Conservation (phyloP, 2,797 vertebrate genomes). For the Alauda arvensis region DNA sequence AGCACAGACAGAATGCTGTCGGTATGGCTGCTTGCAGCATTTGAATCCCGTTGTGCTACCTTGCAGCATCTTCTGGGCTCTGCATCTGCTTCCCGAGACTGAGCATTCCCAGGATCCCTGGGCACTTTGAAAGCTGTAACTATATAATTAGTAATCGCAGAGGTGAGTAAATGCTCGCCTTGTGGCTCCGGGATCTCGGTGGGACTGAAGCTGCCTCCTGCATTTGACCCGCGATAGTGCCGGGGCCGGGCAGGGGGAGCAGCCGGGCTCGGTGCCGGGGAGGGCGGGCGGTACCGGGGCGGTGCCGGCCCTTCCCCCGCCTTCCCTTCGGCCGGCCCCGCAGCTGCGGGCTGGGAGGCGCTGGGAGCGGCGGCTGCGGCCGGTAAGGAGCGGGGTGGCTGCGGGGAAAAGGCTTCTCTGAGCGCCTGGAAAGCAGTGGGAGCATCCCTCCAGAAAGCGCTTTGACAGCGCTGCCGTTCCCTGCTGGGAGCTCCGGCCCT, state of each 20-base stretch:
- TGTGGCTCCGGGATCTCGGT: accelerated
- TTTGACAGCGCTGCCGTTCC: neutral
- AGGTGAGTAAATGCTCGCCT: accelerated
- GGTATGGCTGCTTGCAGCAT: accelerated
- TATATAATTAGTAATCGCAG: accelerated
- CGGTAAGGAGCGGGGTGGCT: neutral
- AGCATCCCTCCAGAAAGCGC: too few species aligned
- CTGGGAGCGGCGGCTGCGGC: neutral
- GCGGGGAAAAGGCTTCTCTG: neutral
- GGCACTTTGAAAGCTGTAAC: neutral
- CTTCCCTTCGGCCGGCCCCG: accelerated
- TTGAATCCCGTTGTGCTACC: too few species aligned
- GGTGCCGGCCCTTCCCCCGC: neutral
- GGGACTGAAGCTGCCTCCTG: accelerated
- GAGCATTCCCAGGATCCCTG: accelerated
- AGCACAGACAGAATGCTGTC: accelerated
- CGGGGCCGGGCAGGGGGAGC: neutral
- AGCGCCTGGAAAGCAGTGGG: accelerated
- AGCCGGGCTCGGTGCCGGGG: neutral
- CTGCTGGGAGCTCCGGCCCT: neutral
- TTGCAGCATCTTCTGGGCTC: too few species aligned
- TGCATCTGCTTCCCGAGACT: accelerated
- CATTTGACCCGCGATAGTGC: accelerated
- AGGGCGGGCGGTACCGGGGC: neutral
- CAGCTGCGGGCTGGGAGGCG: accelerated